phyloP scores from a whole-genome alignment of 1,140 invertebrate genomes.

The Eupeodes corollae region DNA sequence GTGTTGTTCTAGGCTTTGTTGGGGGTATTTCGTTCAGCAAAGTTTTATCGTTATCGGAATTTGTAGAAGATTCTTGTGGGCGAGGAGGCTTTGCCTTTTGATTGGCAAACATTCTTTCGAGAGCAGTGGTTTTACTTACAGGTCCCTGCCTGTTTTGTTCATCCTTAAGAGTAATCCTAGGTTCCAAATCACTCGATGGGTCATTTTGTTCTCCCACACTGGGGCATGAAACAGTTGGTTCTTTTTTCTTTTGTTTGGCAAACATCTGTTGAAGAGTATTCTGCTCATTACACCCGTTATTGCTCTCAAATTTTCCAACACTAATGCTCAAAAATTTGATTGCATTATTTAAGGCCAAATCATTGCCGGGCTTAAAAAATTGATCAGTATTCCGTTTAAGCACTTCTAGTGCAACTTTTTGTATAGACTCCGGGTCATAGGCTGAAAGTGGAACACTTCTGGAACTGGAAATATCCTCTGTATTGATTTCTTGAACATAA shows the following conservation, averaged over 20 bases:
- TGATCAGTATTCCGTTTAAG: conserved; percentile 44
- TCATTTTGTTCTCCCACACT: conserved; percentile 19
- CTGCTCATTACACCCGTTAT: conserved; percentile 39
- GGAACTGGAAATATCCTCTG: conserved; percentile 48
- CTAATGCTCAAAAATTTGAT: conserved; percentile 63
- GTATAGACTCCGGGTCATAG: conserved; percentile 48
- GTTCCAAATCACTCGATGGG: not conserved
- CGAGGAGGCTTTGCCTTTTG: too few relatives aligned
- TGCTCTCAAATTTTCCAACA: conserved; percentile 61
- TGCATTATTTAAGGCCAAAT: conserved; percentile 41
- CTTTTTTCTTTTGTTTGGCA: conserved; percentile 22
- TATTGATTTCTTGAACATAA: conserved; percentile 47
- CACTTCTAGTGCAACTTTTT: conserved; percentile 46
- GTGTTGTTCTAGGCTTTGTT: not conserved
- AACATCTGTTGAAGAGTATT: conserved; percentile 37
- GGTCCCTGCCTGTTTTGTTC: too few relatives aligned
- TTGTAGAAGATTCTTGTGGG: too few relatives aligned
- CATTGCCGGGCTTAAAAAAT: conserved; percentile 23
- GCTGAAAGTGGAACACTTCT: conserved; percentile 36
- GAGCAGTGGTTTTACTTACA: too few relatives aligned
- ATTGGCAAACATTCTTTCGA: too few relatives aligned
- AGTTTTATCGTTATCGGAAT: too few relatives aligned
- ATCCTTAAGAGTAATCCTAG: too few relatives aligned
- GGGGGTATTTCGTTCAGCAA: too few relatives aligned
- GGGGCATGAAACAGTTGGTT: conserved; percentile 21